phyloP scores from a whole-genome alignment of 2,888 invertebrate species.

The Nasonovia ribisnigri region DNA sequence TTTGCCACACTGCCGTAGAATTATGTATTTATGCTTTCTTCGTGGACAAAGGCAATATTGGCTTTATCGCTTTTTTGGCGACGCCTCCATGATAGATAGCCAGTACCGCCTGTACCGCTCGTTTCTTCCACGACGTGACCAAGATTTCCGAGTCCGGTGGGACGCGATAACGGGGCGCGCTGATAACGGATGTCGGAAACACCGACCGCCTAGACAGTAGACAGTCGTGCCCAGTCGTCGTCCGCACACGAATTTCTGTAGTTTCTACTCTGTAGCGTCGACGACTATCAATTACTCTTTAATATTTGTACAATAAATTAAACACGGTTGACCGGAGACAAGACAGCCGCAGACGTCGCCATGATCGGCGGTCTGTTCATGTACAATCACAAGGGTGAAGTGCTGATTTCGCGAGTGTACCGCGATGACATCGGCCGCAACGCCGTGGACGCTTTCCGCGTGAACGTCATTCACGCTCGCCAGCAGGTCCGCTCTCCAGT shows the following conservation, averaged over 20 bases:
- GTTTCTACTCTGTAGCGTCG: too few relatives aligned
- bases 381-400: slow-evolving; percentile 99
- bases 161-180: background rate
- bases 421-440: slow-evolving; percentile 99
- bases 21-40: too few relatives aligned
- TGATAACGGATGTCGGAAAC: background rate
- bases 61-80: too few relatives aligned
- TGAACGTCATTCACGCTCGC: slow-evolving; percentile 99
- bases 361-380: slow-evolving; percentile 99
- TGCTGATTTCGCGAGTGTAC: slow-evolving; percentile 98
- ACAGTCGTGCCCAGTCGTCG: too few relatives aligned
- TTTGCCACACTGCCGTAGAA: too few relatives aligned
- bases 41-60: too few relatives aligned
- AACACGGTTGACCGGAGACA: background rate
- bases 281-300: too few relatives aligned
- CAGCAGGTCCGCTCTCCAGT: slow-evolving; percentile 99
- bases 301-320: background rate
- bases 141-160: background rate
- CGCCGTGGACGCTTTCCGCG: slow-evolving; percentile 99
- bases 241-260: too few relatives aligned
- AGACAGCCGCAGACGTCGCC: slow-evolving; percentile 67
- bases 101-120: background rate
- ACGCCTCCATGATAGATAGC: too few relatives aligned
- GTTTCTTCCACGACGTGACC: background rate
- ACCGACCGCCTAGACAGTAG: too few relatives aligned